phyloP scores from a whole-genome alignment of 92 coral and sea anemone species.

The Anthopleura xanthogrammica region DNA sequence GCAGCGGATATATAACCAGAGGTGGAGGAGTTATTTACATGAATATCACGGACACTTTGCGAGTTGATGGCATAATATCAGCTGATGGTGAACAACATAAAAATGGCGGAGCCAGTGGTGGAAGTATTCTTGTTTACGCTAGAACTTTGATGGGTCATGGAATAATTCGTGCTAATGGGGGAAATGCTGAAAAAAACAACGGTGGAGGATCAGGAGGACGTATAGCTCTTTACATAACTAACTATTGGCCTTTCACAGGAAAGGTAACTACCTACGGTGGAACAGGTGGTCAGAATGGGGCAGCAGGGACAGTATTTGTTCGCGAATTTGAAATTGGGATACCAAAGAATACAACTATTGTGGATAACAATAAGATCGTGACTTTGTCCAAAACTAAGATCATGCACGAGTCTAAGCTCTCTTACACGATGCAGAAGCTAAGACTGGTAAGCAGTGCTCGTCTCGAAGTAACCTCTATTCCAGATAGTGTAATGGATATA shows the following conservation, averaged over 20 bases:
- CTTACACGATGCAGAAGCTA: constrained; percentile 83
- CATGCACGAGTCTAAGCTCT: constrained; percentile 76
- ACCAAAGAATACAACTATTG: constrained; percentile 75
- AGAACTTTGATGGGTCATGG: constrained; percentile 76
- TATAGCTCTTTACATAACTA: constrained; percentile 79
- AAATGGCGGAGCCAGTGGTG: constrained; percentile 94
- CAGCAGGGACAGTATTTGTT: constrained; percentile 88
- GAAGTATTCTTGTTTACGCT: constrained; percentile 70
- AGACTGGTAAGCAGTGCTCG: constrained; percentile 76
- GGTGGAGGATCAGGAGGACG: constrained; percentile 92
- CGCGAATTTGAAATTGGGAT: constrained; percentile 75
- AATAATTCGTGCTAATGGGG: constrained; percentile 70
- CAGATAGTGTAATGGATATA: constrained; percentile 50
- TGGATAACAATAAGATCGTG: constrained; percentile 72
- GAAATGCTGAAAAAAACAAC: constrained; percentile 37
- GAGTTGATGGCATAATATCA: constrained; percentile 62
- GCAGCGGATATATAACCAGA: constrained; percentile 76
- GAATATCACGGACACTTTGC: constrained; percentile 40
- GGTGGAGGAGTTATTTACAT: constrained; percentile 87
- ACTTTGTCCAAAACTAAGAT: constrained; percentile 80
- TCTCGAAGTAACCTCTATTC: constrained; percentile 67
- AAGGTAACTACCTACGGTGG: constrained; percentile 76
- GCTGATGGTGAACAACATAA: constrained; percentile 65
- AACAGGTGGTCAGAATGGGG: constrained; percentile 73
- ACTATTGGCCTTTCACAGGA: constrained; percentile 61